Percentiles rank a stretch among this genome's conserved stretches.
Conservation (phyloP, 64 coral and sea anemone species). For the Anthopleura sola region DNA sequence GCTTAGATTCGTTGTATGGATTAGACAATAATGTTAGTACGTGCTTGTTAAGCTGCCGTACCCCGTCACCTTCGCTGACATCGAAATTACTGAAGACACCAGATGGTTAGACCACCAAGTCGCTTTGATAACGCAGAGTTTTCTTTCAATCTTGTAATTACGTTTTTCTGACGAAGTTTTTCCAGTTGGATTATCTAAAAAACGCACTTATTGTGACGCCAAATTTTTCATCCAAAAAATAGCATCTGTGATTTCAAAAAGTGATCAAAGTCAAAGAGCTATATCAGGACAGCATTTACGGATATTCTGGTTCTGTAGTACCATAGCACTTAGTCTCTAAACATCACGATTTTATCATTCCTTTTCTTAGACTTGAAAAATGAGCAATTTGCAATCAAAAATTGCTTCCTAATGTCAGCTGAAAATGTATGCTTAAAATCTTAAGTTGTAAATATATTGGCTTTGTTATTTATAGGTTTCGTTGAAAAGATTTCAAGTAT, state of each 20-base stretch:
- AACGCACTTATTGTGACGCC: too few species aligned
- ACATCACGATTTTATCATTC: neutral
- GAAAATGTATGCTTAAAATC: neutral
- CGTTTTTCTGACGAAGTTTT: too few species aligned
- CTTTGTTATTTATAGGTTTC: neutral
- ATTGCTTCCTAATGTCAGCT: neutral
- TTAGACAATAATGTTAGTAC: neutral
- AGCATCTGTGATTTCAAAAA: too few species aligned
- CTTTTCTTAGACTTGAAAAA: neutral
- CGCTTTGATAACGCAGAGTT: neutral
- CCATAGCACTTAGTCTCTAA: neutral
- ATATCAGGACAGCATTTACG: neutral
- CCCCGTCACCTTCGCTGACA: neutral
- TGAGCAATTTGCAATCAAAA: slow-evolving; percentile 21
- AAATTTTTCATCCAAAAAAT: too few species aligned
- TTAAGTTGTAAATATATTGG: neutral
- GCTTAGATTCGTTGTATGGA: neutral
- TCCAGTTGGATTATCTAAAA: too few species aligned
- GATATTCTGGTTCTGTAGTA: neutral
- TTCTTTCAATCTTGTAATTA: neutral
- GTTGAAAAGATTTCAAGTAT: neutral
- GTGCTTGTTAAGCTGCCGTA: neutral
- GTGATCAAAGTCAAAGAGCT: neutral
- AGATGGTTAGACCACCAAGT: neutral
- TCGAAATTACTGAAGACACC: neutral